Evolutionary conservation across 1,140 invertebrate species (phyloP), one percentile per base, ranked within the genome.

Genomic region (Pseudobourletiella spinata): DNA sequence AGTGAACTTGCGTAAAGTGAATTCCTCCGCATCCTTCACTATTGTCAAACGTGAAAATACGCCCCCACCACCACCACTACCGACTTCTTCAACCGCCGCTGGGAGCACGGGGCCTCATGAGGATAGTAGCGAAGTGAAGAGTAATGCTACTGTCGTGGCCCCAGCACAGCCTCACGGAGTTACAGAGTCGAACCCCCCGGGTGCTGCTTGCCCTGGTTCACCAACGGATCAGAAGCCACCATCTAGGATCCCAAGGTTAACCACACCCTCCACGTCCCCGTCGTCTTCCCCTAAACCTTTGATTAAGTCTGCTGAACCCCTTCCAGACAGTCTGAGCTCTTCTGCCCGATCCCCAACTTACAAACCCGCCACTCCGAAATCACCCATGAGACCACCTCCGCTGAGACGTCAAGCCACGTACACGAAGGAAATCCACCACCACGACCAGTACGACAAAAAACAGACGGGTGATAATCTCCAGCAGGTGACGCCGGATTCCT

Each of bases 391-490:
- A 51, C 2, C 25, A 3, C 52, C 16, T 25, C 48, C 48, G 8
- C 24, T 51, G 4, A 3, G n/a, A 51, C 20, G 48, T 6, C 48
- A 51, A 51, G 59, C 35, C 16, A 62, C 59, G n/a, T 66, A 52
- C 25, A 66, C 60, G n/a, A 61, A 61, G 32, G 59, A 66, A 59
- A 26, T 6, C 28, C 48, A 51, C 22, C 14, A 26, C 15, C 22
- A 51, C 4, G 28, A 51, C 28, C 48, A 51, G 15, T 15, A 26
- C 15, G 48, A 51, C 4, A 51, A 51, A 8, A 46, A 51, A 26
- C 14, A 51, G 24, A 18, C 48, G 4, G 24, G 4, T 25, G 48
- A 51, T 51, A 8, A 51, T 14, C 22, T 39, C 32, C 32, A 39
- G 8, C 32, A 11, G 32, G 32, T 39, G n/a, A n/a, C n/a, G n/a